phyloP scores from a whole-genome alignment of 2,113 vertebrate genomes.

The Leptodactylus fuscus region DNA sequence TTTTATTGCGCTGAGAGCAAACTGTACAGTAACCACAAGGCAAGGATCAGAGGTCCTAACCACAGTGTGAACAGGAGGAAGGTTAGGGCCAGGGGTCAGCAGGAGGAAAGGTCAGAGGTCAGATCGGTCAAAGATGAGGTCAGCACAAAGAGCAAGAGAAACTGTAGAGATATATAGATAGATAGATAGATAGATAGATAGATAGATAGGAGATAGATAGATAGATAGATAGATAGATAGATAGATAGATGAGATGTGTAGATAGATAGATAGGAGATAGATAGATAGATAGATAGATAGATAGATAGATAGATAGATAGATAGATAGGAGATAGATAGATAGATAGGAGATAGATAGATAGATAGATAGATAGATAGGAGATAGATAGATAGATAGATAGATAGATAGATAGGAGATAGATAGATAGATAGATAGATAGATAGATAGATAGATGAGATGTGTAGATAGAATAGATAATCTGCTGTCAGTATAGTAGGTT shows the following conservation, averaged over 20 bases:
- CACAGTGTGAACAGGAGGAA: not conserved
- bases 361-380: too few relatives aligned
- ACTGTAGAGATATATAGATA: too few relatives aligned
- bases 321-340: not conserved
- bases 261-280: too few relatives aligned
- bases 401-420: not conserved
- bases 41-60: not conserved
- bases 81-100: too few relatives aligned
- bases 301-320: not conserved
- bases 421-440: conserved; percentile 8
- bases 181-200: not conserved
- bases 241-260: too few relatives aligned
- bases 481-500: too few relatives aligned
- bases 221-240: too few relatives aligned
- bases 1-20: too few relatives aligned
- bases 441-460: conserved; percentile 6
- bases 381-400: too few relatives aligned
- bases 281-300: not conserved
- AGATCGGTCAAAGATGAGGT: too few relatives aligned
- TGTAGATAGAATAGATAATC: not conserved
- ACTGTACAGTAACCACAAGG: too few relatives aligned
- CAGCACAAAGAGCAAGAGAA: not conserved
- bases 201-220: not conserved
- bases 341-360: not conserved
- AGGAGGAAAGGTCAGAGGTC: not conserved